phyloP scores from a whole-genome alignment of 2,113 vertebrate genomes.

The Phyllostomus hastatus region DNA sequence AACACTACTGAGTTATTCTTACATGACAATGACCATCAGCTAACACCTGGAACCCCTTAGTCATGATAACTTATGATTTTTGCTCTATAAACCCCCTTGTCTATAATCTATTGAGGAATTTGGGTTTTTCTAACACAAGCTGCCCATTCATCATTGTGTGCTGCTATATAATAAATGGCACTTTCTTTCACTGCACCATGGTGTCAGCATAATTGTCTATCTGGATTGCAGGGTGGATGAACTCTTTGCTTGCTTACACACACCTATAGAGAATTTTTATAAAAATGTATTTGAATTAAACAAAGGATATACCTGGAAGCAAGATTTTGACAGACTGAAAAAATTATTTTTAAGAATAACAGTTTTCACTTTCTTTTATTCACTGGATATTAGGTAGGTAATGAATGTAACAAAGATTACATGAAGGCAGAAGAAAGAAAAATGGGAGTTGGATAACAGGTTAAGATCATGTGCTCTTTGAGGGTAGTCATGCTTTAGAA shows the following conservation, averaged over 20 bases:
- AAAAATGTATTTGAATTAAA: background rate
- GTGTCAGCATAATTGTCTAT: background rate
- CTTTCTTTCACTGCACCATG: background rate
- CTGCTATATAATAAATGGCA: background rate
- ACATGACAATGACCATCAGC: background rate
- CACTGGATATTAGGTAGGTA: background rate
- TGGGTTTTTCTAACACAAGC: background rate
- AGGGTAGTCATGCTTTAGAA: background rate
- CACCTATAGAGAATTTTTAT: background rate
- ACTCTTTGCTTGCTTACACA: background rate
- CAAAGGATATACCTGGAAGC: background rate
- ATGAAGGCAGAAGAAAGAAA: background rate
- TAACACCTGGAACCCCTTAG: background rate
- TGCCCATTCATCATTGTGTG: background rate
- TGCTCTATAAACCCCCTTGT: background rate
- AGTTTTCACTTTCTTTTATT: background rate
- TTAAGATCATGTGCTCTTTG: background rate
- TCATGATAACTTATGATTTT: background rate
- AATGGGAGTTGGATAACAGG: background rate
- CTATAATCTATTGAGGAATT: background rate
- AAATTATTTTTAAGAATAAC: background rate
- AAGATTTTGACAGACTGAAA: background rate
- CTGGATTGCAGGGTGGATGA: background rate
- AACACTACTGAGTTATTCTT: background rate
- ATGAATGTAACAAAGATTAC: background rate